Base-by-base conservation (phyloP, 2,797 vertebrate species). In the Trachurus trachurus region DNA sequence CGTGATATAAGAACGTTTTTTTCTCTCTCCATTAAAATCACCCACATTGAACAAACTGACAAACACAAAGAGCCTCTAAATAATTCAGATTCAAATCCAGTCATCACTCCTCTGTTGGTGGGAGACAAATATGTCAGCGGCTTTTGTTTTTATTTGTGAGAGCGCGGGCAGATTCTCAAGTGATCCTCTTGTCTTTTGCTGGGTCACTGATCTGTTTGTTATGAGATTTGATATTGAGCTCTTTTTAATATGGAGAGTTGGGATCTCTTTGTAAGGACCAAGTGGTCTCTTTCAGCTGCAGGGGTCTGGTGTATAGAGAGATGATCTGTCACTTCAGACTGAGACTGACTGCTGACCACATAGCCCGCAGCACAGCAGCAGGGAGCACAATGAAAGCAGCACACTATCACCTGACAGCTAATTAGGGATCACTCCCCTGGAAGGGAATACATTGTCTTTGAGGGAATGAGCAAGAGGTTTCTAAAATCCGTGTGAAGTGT, bases 391-490 rank as follows among this genome's bases (percentile, higher is more conserved):
- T 90, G 83, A 90, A 82, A 83, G 86, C 85, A 74, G 86, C 91
- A 84, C 80, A 86, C 89, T 94, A 94, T 94, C 92, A 94, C 88
- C 92, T 95, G 91, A 95, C 93, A 94, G 90, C 93, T 95, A 94
- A 95, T 95, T 94, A 94, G 94, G 87, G 93, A 94, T 94, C 91
- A 83, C 88, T 90, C 92, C 88, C 86, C 89, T 88, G 90, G 90
- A 93, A 94, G 94, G 92, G 89, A 93, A 93, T 88, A 90, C 82
- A 88, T 89, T 92, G 89, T 93, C 93, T 94, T 95, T 94, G 85
- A 93, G 81, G 89, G 85, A 88, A 73, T 78, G 76, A 88, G 88
- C 90, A 90, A 83, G 80, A 83, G 93, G 93, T 93, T 82, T 86
- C 82, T 85, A 84, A 89, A 92, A 93, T 90, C 87, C 45, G 82